Evolutionary conservation across 2,888 invertebrate species (phyloP).

Genomic region (Conus canariensis): DNA sequence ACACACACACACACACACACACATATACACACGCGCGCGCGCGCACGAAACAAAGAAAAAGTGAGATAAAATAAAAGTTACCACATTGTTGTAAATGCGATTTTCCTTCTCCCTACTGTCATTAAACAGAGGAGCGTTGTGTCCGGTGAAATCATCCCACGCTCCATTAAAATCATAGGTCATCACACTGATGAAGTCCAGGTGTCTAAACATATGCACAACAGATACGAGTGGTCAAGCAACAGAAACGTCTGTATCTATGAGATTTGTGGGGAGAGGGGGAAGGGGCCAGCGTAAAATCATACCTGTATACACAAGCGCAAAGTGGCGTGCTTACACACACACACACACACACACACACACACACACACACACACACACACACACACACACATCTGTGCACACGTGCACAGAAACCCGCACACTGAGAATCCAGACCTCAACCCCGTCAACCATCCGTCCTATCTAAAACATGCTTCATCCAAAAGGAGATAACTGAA

Average conservation of each 20-base stretch:
- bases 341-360: not conserved
- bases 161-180: not conserved
- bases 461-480: too few species aligned
- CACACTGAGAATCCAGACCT: too few species aligned
- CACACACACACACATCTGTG: not conserved
- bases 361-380: constrained; percentile 23
- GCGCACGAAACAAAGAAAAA: not conserved
- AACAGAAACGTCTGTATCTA: too few species aligned
- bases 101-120: not conserved
- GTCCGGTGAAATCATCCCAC: not conserved
- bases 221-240: too few species aligned
- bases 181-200: not conserved
- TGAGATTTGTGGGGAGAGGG: too few species aligned
- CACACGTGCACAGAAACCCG: not conserved
- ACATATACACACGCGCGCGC: not conserved
- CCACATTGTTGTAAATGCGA: not conserved
- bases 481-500: too few species aligned
- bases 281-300: too few species aligned
- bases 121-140: not conserved
- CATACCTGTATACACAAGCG: too few species aligned
- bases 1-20: too few species aligned
- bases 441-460: too few species aligned
- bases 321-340: too few species aligned
- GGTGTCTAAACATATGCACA: not conserved
- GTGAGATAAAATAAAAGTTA: not conserved